Evolutionary conservation across 2,888 invertebrate species (phyloP).

Genomic region (Sesia bembeciformis): DNA sequence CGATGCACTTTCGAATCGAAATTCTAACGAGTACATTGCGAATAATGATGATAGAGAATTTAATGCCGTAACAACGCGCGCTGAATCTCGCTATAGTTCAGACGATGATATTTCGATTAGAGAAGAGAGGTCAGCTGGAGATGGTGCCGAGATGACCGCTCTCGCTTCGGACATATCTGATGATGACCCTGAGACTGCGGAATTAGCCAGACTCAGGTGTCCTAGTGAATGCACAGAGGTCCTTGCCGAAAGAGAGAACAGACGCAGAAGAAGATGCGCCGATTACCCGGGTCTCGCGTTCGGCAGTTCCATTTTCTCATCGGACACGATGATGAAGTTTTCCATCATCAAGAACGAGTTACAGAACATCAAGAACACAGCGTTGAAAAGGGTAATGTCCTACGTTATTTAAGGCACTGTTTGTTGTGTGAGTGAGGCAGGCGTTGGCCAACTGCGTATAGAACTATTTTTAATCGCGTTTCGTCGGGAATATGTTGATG

Average conservation of each 20-base stretch:
- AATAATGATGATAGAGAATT: slow-evolving; percentile 56
- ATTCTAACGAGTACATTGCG: slow-evolving; percentile 43
- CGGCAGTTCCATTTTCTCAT: slow-evolving; percentile 93
- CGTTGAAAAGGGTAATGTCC: slow-evolving; percentile 93
- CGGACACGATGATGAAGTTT: slow-evolving; percentile 98
- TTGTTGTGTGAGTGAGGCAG: slow-evolving; percentile 41
- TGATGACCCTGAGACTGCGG: slow-evolving; percentile 85
- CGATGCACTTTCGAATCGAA: slow-evolving; percentile 72
- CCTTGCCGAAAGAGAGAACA: slow-evolving; percentile 86
- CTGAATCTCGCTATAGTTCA: slow-evolving; percentile 46
- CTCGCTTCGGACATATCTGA: slow-evolving; percentile 58
- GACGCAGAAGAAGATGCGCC: slow-evolving; percentile 85
- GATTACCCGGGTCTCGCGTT: slow-evolving; percentile 95
- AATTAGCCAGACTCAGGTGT: slow-evolving; percentile 89
- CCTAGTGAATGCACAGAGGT: slow-evolving; percentile 92
- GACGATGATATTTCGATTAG: slow-evolving; percentile 62
- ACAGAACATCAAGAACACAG: slow-evolving; percentile 97
- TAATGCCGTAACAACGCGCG: slow-evolving; percentile 40
- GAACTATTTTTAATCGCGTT: slow-evolving; percentile 65
- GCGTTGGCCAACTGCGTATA: slow-evolving; percentile 64
- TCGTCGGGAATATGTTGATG: slow-evolving; percentile 42
- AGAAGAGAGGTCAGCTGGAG: slow-evolving; percentile 59
- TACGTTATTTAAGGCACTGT: slow-evolving; percentile 55
- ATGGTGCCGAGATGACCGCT: slow-evolving; percentile 56
- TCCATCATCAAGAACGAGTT: slow-evolving; percentile 97